Percentiles rank a stretch among this genome's conserved stretches.
Conservation (phyloP, 1,140 invertebrate species). For the Nasonia longicornis region DNA sequence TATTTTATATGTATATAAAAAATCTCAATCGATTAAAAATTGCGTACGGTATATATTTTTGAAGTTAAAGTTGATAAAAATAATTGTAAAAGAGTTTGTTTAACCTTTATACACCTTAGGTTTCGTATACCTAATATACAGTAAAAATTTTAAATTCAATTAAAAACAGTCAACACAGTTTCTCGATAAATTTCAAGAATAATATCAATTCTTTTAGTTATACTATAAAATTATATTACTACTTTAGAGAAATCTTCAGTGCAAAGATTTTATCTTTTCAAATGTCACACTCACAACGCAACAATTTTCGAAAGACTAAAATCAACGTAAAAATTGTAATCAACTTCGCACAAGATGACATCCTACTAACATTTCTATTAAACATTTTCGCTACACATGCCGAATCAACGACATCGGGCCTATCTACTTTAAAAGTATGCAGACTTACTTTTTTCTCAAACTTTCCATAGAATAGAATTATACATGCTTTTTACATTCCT, state of each 20-base stretch:
- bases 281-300: too few species aligned
- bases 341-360: too few species aligned
- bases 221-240: neutral
- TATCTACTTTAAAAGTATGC: neutral
- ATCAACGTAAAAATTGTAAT: neutral
- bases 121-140: neutral
- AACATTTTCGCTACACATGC: neutral
- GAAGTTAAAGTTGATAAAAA: neutral
- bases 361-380: too few species aligned
- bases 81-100: neutral
- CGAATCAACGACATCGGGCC: neutral
- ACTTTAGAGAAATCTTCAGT: neutral
- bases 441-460: neutral
- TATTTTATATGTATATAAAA: neutral
- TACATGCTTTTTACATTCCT: neutral
- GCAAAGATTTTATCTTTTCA: neutral
- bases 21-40: neutral
- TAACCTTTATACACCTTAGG: neutral
- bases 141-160: neutral
- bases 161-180: neutral
- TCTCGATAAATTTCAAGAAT: neutral
- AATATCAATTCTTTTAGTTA: neutral
- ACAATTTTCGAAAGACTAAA: neutral
- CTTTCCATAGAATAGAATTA: neutral
- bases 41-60: neutral